Conservation (phyloP, 2,797 vertebrate species). For the Percopsis omiscomaycus region DNA sequence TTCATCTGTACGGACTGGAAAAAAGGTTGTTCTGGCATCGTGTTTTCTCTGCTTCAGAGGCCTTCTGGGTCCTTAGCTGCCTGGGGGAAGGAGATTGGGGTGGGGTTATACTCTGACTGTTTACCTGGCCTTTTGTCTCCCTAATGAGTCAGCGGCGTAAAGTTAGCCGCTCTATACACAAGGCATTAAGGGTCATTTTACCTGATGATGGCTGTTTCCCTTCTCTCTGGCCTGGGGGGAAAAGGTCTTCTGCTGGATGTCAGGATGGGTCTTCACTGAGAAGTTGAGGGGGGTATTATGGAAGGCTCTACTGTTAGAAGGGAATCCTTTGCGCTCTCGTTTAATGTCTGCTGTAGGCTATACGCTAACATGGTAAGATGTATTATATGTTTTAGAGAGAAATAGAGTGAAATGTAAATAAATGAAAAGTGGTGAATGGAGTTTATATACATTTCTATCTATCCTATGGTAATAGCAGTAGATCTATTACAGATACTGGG, state of each 20-base stretch:
- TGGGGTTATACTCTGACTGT: constrained; percentile 48
- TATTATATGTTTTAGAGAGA: too few species aligned
- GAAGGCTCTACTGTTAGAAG: too few species aligned
- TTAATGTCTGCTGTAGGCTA: too few species aligned
- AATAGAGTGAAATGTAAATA: too few species aligned
- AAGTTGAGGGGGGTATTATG: not conserved
- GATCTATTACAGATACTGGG: not conserved
- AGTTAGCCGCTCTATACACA: constrained; percentile 65
- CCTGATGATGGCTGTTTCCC: constrained; percentile 58
- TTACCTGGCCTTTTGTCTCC: constrained; percentile 64
- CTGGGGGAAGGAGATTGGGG: constrained; percentile 24
- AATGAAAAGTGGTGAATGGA: too few species aligned
- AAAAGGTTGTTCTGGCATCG: not conserved
- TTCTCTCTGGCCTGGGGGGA: constrained; percentile 44
- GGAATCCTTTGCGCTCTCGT: too few species aligned
- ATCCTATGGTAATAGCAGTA: not conserved
- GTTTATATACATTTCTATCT: too few species aligned
- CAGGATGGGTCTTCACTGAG: not conserved
- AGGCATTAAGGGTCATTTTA: constrained; percentile 74
- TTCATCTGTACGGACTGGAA: not conserved
- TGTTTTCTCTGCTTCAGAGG: constrained; percentile 20
- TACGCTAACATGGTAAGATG: too few species aligned
- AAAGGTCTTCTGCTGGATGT: constrained; percentile 21
- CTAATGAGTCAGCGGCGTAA: constrained; percentile 67
- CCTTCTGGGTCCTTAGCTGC: constrained; percentile 27